Conservation (phyloP, 1,140 invertebrate species). For the Drosophila kanapiae region DNA sequence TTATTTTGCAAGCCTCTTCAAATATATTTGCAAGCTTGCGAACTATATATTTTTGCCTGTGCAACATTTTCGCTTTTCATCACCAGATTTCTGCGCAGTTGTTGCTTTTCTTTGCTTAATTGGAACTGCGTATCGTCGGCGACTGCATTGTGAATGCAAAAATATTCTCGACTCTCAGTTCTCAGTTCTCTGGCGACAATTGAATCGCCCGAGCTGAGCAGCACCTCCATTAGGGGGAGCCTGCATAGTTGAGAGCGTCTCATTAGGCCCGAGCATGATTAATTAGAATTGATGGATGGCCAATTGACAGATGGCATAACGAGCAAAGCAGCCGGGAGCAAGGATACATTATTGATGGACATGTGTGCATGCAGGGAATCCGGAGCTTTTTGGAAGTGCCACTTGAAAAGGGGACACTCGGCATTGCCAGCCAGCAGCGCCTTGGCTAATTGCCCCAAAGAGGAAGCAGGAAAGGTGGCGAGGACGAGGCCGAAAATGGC, state of each 20-base stretch:
- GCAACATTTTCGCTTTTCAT: constrained; percentile 8
- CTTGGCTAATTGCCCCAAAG: constrained; percentile 58
- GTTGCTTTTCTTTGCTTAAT: constrained; percentile 5
- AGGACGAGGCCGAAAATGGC: constrained; percentile 1
- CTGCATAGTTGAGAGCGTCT: constrained; percentile 53
- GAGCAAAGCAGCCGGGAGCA: constrained; percentile 28
- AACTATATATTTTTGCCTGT: background rate
- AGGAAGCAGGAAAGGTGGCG: constrained; percentile 8
- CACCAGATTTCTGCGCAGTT: constrained; percentile 32
- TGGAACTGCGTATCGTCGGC: constrained; percentile 11
- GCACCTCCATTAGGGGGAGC: constrained; percentile 29
- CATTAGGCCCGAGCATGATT: constrained; percentile 76
- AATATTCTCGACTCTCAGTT: background rate
- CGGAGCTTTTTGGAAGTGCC: background rate
- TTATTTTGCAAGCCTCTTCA: background rate
- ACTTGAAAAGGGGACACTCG: constrained; percentile 30
- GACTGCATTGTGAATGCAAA: constrained; percentile 28
- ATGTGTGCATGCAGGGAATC: constrained; percentile 26
- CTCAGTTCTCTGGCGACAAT: constrained; percentile 41
- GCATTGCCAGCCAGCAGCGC: background rate
- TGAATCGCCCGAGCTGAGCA: constrained; percentile 4
- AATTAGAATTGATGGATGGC: constrained; percentile 80
- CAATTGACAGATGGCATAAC: constrained; percentile 74
- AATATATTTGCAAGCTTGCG: background rate
- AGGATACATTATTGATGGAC: constrained; percentile 70